A percentile compares a stretch with the other conserved stretches of the same genome.
These are phyloP conservation scores for Ptyas mucosa DNA, from an alignment of 2,113 vertebrate species.

Conservation along the genomic window DNA sequence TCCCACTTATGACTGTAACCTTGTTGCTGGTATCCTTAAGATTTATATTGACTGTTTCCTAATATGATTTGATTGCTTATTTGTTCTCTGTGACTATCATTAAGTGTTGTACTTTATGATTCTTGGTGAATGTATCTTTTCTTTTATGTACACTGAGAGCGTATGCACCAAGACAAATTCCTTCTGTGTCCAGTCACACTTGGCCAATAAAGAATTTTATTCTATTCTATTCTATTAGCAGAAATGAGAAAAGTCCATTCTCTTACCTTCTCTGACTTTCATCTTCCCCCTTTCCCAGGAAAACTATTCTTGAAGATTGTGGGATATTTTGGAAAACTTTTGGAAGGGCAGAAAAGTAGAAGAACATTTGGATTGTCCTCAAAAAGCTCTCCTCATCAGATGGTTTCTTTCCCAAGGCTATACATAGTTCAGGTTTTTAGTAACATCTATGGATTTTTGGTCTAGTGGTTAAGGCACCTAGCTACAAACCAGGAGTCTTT, in stretches of 20 bases:
- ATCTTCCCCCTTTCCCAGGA: not conserved
- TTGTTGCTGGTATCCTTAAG: too few relatives aligned
- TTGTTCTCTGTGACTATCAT: too few relatives aligned
- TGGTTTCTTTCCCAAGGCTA: not conserved
- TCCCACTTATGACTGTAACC: too few relatives aligned
- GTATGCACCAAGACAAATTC: too few relatives aligned
- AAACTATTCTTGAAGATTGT: not conserved
- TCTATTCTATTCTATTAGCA: not conserved
- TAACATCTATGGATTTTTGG: not conserved
- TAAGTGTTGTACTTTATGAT: too few relatives aligned
- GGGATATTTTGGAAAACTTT: not conserved
- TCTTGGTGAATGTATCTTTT: too few relatives aligned
- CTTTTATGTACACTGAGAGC: too few relatives aligned
- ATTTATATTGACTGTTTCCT: too few relatives aligned
- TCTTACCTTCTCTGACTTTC: not conserved
- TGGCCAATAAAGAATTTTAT: too few relatives aligned
- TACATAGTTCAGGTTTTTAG: not conserved
- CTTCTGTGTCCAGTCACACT: too few relatives aligned
- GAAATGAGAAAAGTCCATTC: not conserved
- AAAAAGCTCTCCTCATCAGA: not conserved
- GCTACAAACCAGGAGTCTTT: not conserved
- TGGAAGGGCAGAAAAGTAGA: not conserved
- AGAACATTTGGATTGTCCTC: not conserved
- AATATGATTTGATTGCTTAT: too few relatives aligned
- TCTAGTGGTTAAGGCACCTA: not conserved